A percentile compares a stretch with the other conserved stretches of the same genome.
Conservation (phyloP, 2,797 vertebrate species). For the Lepus oiostolus region DNA sequence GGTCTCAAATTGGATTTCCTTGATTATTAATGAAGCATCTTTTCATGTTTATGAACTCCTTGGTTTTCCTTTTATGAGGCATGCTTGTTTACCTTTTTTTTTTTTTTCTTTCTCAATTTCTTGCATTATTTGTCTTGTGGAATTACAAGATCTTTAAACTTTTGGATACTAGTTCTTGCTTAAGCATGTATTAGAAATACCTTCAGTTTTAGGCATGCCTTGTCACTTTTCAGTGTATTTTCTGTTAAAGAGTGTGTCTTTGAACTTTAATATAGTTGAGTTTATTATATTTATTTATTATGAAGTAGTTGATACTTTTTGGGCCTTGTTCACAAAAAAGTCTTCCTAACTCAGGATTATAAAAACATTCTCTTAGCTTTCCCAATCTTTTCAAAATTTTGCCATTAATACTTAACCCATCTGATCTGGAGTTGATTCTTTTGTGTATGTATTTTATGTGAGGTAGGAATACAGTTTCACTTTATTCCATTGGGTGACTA, state of each 20-base stretch:
- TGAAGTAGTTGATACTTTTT: background rate
- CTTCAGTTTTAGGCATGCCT: background rate
- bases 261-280: background rate
- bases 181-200: background rate
- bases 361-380: slow-evolving; percentile 3
- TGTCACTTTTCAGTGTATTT: background rate
- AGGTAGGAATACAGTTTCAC: background rate
- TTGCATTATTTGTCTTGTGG: background rate
- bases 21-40: background rate
- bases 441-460: background rate
- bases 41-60: slow-evolving; percentile 3
- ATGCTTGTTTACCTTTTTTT: background rate
- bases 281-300: background rate
- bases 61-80: background rate
- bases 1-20: background rate
- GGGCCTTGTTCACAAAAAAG: background rate
- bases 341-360: background rate
- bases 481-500: background rate
- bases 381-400: slow-evolving; percentile 43
- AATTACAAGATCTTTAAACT: background rate
- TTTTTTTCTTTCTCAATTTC: background rate
- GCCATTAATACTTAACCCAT: background rate
- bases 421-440: background rate
- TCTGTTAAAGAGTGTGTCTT: background rate
- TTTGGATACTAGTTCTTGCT: background rate